Evolutionary conservation across 2,113 vertebrate species (phyloP), one percentile per base, ranked within the genome.

Genomic region (Paratilapia polleni): DNA sequence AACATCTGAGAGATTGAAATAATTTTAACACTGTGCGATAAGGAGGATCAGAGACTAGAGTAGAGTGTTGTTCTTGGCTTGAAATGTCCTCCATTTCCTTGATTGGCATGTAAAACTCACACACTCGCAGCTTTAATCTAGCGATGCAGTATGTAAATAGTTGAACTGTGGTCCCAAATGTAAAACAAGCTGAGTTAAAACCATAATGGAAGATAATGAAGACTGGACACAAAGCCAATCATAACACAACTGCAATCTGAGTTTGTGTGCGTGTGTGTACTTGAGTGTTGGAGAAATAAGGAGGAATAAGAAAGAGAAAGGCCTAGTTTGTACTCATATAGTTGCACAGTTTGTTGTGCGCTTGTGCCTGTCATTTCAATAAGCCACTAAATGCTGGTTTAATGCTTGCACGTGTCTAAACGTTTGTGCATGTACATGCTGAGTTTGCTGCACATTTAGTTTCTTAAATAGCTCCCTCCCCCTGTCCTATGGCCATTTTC

Each of bases 151-250:
- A 38, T 87, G 70, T 86, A 94, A 94, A 94, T 89, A 85, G 81
- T 61, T 84, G 57, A 90, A 84, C 88, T 74, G 78, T 86, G 62
- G 80, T 74, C 88, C 83, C 77, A 88, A 93, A 96, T 93, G 91
- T 94, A 93, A 93, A 94, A 90, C 89, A 89, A 93, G 88, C 87
- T n/a, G 80, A 81, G 90, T 91, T 93, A 92, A 94, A 93, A 87
- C 86, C 85, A 91, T 94, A 94, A 94, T 95, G 90, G 88, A 81
- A 80, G 82, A 94, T 95, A 95, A 96, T 95, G 88, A 93, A 80
- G 88, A 76, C 58, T 56, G 57, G 87, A 87, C 89, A 47, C 47
- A 1, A 22, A 84, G 92, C 94, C 95, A 96, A 93, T 88, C 89
- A 94, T 79, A 95, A 96, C 92, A 94, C 80, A 85, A 86, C 26